Evolutionary conservation across 2,797 vertebrate genomes (phyloP), one percentile per base, ranked within the genome.

Genomic region (Bradypodion pumilum): DNA sequence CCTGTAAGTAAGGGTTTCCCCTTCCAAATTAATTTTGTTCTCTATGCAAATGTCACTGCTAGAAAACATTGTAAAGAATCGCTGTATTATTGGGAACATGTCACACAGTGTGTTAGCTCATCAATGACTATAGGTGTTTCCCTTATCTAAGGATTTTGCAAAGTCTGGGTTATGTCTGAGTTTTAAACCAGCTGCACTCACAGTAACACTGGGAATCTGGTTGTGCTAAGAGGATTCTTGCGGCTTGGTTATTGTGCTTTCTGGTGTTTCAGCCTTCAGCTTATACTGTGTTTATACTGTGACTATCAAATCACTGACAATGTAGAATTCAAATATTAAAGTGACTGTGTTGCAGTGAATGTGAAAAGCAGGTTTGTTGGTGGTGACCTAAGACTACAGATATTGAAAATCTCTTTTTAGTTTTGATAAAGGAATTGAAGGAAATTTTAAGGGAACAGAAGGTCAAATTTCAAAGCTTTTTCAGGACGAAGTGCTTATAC

Each of bases 1-100:
- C 98, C 98, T 0, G 98, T 99, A 95, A 99, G 98, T 97, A 89
- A 52, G 9, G 81, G 0, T 44, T 63, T 15, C 19, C 0, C 19
- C 2, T 27, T 37, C 7, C 25, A 25, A n/a, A 32, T 7, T 49
- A 2, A 25, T 66, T 15, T 35, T 7, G 0, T 1, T 42, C 21
- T 69, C 21, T 6, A 44, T 59, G 52, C 62, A 32, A 44, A 25
- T 68, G 19, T 27, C 59, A 35, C n/a, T 42, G 21, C 40, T 27
- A 25, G 59, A 23, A 49, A 82, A 40, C 29, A 29, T 35, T 21
- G 12, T 19, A 12, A 29, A 62, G 15, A 49, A 74, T 59, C 2
- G 42, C 37, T 25, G 23, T 4, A 16, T 27, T 9, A 56, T 85
- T 12, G n/a, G 40, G 46, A 46, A 29, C 37, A 37, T 32, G 37